phyloP scores from a whole-genome alignment of 2,113 vertebrate genomes.

The Smithornis capensis region DNA sequence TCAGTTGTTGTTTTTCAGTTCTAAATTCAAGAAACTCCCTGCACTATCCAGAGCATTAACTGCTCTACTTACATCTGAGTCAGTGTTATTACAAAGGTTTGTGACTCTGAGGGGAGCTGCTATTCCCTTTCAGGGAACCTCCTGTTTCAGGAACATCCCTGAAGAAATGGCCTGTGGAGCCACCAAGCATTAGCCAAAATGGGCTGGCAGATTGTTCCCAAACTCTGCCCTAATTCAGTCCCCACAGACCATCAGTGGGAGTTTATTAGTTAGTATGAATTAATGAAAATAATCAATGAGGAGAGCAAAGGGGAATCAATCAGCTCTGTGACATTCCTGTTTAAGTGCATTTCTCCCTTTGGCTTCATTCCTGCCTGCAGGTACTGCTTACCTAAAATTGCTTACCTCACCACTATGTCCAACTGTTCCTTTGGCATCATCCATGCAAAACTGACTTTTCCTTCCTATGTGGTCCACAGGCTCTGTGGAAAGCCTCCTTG shows the following conservation, averaged over 20 bases:
- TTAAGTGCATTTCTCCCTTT: not conserved
- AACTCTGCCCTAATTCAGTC: not conserved
- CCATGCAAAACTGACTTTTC: not conserved
- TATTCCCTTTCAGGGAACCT: not conserved
- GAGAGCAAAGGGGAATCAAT: not conserved
- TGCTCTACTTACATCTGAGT: not conserved
- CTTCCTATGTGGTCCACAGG: not conserved
- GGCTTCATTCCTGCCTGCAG: not conserved
- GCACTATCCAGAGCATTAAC: not conserved
- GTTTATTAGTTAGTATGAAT: not conserved
- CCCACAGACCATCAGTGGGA: not conserved
- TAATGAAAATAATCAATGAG: not conserved
- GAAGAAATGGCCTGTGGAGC: not conserved
- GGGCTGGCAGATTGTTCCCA: not conserved
- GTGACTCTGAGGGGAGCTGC: not conserved
- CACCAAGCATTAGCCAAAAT: rapidly evolving
- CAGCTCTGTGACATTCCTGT: not conserved
- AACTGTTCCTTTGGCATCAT: not conserved
- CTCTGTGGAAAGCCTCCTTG: not conserved
- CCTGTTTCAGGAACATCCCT: not conserved
- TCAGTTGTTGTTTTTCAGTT: not conserved
- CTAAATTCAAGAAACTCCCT: not conserved
- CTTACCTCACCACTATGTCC: not conserved
- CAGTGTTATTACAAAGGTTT: not conserved
- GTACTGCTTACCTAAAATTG: not conserved